A percentile compares a stretch with the other conserved stretches of the same genome.
phyloP scores from a whole-genome alignment of 2,113 vertebrate species.

The Rhinolophus sinicus region DNA sequence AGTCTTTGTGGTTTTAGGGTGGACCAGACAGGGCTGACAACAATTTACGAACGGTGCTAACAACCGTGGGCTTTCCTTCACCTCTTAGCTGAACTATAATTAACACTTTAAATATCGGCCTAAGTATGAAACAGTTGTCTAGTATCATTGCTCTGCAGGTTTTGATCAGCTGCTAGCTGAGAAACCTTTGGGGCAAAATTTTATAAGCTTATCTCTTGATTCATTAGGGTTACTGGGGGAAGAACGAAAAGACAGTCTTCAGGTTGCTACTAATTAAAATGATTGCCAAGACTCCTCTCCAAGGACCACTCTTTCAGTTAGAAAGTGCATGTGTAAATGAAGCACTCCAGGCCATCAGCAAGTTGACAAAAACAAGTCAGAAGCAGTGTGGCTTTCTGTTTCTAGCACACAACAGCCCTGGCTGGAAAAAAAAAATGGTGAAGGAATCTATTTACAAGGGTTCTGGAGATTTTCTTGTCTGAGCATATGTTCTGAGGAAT shows the following conservation, averaged over 20 bases:
- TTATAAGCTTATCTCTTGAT: constrained; percentile 52
- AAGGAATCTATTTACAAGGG: neutral
- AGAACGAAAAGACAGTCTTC: constrained; percentile 39
- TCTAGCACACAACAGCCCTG: constrained; percentile 19
- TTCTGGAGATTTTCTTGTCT: neutral
- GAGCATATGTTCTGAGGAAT: constrained; percentile 31
- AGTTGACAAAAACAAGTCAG: constrained; percentile 63
- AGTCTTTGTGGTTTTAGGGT: constrained; percentile 39
- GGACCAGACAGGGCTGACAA: constrained; percentile 50
- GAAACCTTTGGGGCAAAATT: constrained; percentile 58
- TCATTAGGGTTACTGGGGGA: constrained; percentile 59
- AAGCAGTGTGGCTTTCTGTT: constrained; percentile 48
- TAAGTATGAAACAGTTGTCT: constrained; percentile 54
- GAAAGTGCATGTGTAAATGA: constrained; percentile 71
- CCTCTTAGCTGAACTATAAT: constrained; percentile 45
- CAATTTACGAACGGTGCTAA: constrained; percentile 6
- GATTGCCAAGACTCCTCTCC: constrained; percentile 60
- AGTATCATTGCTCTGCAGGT: constrained; percentile 44
- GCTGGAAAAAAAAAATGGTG: neutral
- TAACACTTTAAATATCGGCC: constrained; percentile 61
- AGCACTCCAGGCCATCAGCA: constrained; percentile 48
- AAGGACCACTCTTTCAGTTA: constrained; percentile 59
- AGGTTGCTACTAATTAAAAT: constrained; percentile 74
- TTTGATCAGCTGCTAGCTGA: constrained; percentile 63
- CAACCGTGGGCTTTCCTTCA: constrained; percentile 19